Base-by-base conservation (phyloP, 2,797 vertebrate species). In the Menidia menidia region DNA sequence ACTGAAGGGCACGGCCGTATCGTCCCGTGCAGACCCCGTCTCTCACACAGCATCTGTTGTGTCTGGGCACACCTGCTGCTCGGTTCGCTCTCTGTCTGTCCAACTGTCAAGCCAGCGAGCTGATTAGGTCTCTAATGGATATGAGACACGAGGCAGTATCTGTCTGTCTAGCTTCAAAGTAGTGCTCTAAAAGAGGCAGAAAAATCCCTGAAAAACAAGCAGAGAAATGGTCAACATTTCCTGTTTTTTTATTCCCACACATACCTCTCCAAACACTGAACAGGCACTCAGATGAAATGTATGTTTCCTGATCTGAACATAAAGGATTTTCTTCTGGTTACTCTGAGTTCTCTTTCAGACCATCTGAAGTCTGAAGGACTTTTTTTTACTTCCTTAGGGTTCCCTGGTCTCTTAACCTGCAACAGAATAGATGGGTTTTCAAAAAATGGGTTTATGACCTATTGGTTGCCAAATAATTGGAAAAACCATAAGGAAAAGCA, bases 31-130 rank as follows among this genome's bases (percentile, higher is more conserved):
- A 71, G 71, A 71, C 50, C 66, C 30, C 57, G 65, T 77, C 75
- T 86, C 74, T 70, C 73, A 63, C 76, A 66, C 67, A 77, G 75
- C 89, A 91, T 84, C 88, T 91, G 90, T 70, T 87, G 77, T 77
- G 75, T 83, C 72, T 65, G 73, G 47, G 64, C 75, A 68, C 85
- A 87, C 86, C 90, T 90, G 90, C 89, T 89, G 83, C 80, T 86
- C 78, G 72, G 62, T 59, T 33, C 62, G 53, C 33, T 61, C 16
- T 51, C 52, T 61, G 59, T 79, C 62, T 54, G 65, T 57, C 65
- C 68, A 55, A 60, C 16, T 60, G 61, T 58, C 59, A 32, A 77
- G 65, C 68, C 80, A 75, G 71, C 58, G 16, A 33, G 31, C 58
- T 69, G 71, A 63, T 73, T 61, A 44, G 30, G 14, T 68, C 71